Percentiles rank a stretch among this genome's conserved stretches.
These are phyloP conservation scores for Mus pahari DNA, from an alignment of 2,113 vertebrate genomes.

Conservation along the genomic window DNA sequence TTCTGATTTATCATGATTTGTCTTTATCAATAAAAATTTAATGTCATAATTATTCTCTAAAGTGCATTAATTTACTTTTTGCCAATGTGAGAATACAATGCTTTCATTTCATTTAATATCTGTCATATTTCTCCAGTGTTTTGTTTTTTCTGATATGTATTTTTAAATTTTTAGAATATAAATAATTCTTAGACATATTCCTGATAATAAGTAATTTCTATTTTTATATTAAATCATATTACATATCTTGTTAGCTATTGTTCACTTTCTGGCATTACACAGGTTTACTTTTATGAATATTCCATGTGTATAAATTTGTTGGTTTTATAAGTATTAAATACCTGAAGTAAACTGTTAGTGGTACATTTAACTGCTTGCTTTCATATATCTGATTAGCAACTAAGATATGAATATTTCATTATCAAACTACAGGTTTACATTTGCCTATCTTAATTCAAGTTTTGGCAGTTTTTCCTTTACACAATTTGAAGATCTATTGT, in stretches of 20 bases:
- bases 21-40: background rate
- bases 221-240: background rate
- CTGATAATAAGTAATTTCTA: background rate
- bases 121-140: background rate
- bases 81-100: background rate
- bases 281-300: background rate
- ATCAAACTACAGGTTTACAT: background rate
- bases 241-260: background rate
- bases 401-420: background rate
- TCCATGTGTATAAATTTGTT: background rate
- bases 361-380: background rate
- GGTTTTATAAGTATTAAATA: background rate
- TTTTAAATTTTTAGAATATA: background rate
- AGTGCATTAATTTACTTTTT: background rate
- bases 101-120: background rate
- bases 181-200: background rate
- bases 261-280: background rate
- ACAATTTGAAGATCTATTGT: background rate
- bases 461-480: background rate
- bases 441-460: too few relatives aligned
- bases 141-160: background rate
- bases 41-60: background rate
- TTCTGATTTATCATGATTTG: background rate
- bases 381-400: background rate
- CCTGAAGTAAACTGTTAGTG: background rate